These are phyloP conservation scores for Rhagoletis zephyria DNA, from an alignment of 1,140 invertebrate species.

Conservation along the genomic window DNA sequence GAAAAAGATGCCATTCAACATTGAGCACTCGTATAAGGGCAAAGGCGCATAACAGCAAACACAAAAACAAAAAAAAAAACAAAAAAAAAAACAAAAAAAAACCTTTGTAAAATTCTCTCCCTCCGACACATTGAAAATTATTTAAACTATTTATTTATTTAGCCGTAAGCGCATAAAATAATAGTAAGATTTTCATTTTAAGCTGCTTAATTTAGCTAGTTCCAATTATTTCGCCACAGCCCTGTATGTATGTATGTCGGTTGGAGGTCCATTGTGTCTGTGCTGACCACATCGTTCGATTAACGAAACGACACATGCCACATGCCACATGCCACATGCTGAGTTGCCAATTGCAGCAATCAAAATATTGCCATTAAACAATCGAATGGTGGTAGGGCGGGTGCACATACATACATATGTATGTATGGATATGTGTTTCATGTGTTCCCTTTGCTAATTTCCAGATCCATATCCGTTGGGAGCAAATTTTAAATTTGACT, in stretches of 20 bases:
- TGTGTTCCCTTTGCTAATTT: not conserved
- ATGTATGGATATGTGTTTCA: not conserved
- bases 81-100: not conserved
- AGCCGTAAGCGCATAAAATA: not conserved
- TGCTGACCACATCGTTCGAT: not conserved
- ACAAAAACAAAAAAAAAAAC: not conserved
- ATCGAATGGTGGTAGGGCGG: not conserved
- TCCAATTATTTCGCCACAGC: not conserved
- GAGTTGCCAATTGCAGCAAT: not conserved
- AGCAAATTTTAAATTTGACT: too few relatives aligned
- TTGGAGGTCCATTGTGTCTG: not conserved
- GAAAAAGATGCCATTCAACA: too few relatives aligned
- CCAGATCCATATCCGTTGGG: not conserved
- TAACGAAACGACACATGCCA: not conserved
- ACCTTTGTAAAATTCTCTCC: not conserved
- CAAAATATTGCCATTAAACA: not conserved
- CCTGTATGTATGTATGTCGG: not conserved
- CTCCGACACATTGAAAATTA: not conserved
- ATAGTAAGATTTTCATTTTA: constrained; percentile 28
- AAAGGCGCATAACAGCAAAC: not conserved
- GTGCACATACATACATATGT: not conserved
- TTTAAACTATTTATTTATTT: not conserved
- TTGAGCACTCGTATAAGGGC: not conserved
- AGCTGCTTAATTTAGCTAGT: not conserved
- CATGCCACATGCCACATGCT: constrained; percentile 1